Percentiles rank a stretch among this genome's conserved stretches.
Conservation (phyloP, 2,113 vertebrate genomes). For the Benitochromis conjunctus region DNA sequence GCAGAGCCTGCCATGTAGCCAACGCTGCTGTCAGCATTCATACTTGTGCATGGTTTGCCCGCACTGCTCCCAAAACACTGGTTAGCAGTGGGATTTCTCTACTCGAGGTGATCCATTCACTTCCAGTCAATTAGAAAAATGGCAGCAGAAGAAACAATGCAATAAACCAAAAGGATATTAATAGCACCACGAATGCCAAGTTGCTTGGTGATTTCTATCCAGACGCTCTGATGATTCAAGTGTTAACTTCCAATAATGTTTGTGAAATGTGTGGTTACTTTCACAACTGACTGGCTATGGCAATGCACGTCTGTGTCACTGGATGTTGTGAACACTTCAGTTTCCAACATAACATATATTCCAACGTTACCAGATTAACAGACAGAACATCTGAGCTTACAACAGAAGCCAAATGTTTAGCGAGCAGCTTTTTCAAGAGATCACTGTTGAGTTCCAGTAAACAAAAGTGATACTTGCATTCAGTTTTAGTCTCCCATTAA, state of each 20-base stretch:
- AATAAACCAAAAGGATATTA: neutral
- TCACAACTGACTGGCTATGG: neutral
- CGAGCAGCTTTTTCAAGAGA: neutral
- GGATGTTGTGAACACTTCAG: neutral
- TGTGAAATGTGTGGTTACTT: neutral
- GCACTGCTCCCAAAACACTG: neutral
- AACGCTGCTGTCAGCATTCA: neutral
- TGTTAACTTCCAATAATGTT: neutral
- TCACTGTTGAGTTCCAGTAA: neutral
- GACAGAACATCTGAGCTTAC: neutral
- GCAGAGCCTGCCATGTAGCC: neutral
- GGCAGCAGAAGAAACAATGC: neutral
- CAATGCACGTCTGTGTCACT: neutral
- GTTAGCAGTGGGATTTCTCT: neutral
- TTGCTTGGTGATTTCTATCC: neutral
- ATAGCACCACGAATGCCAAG: neutral
- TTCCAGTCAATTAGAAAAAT: neutral
- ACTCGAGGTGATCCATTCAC: neutral
- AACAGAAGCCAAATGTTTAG: neutral
- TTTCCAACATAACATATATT: neutral
- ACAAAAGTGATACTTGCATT: neutral
- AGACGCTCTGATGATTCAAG: neutral
- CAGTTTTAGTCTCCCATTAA: neutral
- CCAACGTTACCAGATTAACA: neutral
- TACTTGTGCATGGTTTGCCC: neutral